Evolutionary conservation across 2,888 invertebrate genomes (phyloP).

Genomic region (Hydraecia micacea): DNA sequence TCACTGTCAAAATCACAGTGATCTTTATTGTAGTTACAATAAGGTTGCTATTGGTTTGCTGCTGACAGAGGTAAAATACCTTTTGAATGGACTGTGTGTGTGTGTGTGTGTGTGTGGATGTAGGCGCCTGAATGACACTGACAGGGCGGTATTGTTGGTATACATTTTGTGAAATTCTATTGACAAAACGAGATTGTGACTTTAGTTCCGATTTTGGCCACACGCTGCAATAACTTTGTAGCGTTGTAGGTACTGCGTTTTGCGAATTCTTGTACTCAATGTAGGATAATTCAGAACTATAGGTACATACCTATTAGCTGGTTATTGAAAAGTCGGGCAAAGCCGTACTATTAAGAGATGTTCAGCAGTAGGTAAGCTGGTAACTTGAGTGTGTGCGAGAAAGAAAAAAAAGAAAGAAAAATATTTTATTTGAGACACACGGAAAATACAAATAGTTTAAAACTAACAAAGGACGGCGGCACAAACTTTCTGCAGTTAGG

Average conservation of each 20-base stretch:
- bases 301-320: no score
- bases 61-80: background rate
- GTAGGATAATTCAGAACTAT: no score
- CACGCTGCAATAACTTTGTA: background rate
- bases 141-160: background rate
- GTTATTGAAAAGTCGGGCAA: background rate
- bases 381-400: background rate
- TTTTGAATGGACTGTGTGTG: no score
- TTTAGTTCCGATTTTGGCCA: background rate
- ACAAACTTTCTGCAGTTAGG: no score
- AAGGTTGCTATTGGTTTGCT: background rate
- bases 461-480: no score
- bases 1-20: background rate
- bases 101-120: no score
- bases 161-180: background rate
- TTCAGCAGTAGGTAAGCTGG: background rate
- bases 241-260: background rate
- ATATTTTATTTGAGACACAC: no score
- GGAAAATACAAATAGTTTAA: no score
- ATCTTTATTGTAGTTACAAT: background rate
- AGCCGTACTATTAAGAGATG: background rate
- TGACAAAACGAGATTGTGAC: background rate
- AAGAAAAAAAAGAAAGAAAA: no score
- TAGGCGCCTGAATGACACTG: background rate
- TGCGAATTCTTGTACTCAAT: background rate